Percentiles rank a stretch among this genome's conserved stretches.
Evolutionary conservation across 2,113 vertebrate species (phyloP).

Genomic region (western clawed frog (Xenopus tropicalis)): DNA sequence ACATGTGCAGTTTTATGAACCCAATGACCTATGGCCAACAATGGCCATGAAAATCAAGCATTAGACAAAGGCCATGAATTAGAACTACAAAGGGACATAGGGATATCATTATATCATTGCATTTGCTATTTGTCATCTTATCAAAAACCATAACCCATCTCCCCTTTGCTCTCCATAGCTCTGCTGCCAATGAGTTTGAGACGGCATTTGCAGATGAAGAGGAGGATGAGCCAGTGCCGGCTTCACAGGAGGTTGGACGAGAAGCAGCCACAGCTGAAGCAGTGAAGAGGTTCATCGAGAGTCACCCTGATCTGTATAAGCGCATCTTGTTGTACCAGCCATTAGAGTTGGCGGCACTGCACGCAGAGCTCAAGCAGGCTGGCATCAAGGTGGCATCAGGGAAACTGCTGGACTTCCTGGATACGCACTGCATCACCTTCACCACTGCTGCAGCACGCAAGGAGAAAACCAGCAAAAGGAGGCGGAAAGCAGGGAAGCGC

Average conservation of each 20-base stretch:
- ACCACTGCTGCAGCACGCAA: conserved; percentile 78
- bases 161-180: conserved; percentile 52
- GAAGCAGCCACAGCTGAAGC: conserved; percentile 68
- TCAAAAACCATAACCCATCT: neutral
- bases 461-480: conserved; percentile 42
- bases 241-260: conserved; percentile 67
- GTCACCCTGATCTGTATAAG: conserved; percentile 65
- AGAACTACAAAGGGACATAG: no score
- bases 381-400: conserved; percentile 76
- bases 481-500: conserved; percentile 49
- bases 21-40: no score
- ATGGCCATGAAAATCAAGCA: no score
- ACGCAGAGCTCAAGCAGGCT: conserved; percentile 69
- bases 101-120: no score
- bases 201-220: conserved; percentile 59
- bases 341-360: conserved; percentile 76
- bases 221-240: conserved; percentile 61
- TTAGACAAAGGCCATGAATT: no score
- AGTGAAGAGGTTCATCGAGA: conserved; percentile 72
- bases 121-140: no score
- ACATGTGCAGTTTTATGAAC: no score
- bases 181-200: conserved; percentile 58
- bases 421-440: conserved; percentile 86
- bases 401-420: conserved; percentile 84
- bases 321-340: conserved; percentile 85